Evolutionary conservation across 2,797 vertebrate species (phyloP), one percentile per base, ranked within the genome.

Genomic region (Zalophus californianus): DNA sequence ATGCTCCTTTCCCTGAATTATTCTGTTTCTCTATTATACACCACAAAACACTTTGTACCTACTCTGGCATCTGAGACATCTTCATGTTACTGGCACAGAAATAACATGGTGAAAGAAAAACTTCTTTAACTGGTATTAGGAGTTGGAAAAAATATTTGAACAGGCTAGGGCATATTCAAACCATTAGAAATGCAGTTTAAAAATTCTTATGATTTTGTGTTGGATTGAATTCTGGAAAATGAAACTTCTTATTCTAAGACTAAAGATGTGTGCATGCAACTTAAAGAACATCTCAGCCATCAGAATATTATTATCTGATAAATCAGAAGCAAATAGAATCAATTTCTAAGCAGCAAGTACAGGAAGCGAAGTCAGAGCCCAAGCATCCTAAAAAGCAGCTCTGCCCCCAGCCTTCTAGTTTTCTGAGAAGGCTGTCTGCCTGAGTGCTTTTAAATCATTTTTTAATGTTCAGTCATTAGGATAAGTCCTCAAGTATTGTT

Each of bases 201-300:
- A 88, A 50, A 68, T 72, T 80, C 62, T 60, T 88, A 58, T 12
- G 3, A 58, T 94, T 64, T 85, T 84, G 38, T 79, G 5, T 84
- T 66, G 29, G 29, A 7, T 38, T 84, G 41, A 25, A n/a, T 89
- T 58, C 38, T 96, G 70, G 27, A 97, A 94, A 91, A 94, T 14
- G 23, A 72, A 80, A 64, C 10, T 25, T 84, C 83, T 78, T 70
- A 1, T 68, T 70, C n/a, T 78, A 62, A 91, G 14, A 72, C 8
- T 50, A 72, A 90, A 85, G 58, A 16, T 66, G 15, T 21, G 50
- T 54, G 7, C n/a, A 54, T 60, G 9, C 14, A 41, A 21, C n/a
- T 84, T 90, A 70, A 91, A 86, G 56, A 52, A 35, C 10, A 82
- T 78, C 60, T 78, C n/a, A 78, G 77, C 2, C 50, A 91, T 38